Conservation (phyloP, 2,888 invertebrate species). For the Ellobium chinense region DNA sequence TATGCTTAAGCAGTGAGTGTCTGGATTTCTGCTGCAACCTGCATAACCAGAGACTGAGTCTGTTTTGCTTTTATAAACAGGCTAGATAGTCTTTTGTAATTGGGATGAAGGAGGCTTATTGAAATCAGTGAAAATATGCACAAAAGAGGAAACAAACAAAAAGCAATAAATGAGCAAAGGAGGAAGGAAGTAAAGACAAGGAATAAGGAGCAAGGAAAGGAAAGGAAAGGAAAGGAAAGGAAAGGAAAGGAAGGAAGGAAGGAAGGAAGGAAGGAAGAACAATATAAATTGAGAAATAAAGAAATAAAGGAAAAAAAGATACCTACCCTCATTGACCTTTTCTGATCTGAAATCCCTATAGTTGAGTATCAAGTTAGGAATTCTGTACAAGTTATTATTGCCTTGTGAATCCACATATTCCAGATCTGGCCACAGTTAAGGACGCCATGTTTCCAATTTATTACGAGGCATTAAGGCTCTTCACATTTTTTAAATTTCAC, state of each 20-base stretch:
- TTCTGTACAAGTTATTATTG: constrained; percentile 80
- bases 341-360: constrained; percentile 78
- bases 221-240: background rate
- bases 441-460: no score
- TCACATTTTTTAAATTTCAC: background rate
- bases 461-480: no score
- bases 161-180: background rate
- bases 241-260: background rate
- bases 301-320: background rate
- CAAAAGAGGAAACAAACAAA: background rate
- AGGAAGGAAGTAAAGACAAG: background rate
- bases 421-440: constrained; percentile 76
- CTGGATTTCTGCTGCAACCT: no score
- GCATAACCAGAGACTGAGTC: no score
- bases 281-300: no score
- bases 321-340: constrained; percentile 79
- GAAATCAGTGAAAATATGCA: no score
- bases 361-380: constrained; percentile 82
- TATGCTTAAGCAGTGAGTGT: no score
- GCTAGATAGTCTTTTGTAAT: no score
- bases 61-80: no score
- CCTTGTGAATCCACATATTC: constrained; percentile 78
- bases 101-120: no score
- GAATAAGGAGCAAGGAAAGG: background rate
- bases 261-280: background rate